Percentiles rank a stretch among this genome's conserved stretches.
Evolutionary conservation across 2,797 vertebrate genomes (phyloP).

Genomic region (Gallinago solitaria): DNA sequence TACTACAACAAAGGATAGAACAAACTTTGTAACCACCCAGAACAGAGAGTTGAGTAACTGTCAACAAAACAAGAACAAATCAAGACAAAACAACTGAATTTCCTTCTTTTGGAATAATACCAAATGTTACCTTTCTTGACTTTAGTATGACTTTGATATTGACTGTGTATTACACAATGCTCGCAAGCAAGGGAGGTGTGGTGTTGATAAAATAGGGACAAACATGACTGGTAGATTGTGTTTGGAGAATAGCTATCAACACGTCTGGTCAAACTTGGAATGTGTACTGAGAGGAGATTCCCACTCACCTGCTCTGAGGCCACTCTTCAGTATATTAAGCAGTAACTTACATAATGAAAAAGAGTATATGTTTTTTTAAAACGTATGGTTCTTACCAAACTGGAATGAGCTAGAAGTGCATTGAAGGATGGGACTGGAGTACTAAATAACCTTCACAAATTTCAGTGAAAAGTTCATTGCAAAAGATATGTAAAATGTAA

Average conservation of each 20-base stretch:
- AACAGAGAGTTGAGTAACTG: neutral
- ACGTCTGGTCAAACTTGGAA: neutral
- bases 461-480: neutral
- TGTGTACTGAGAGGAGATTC: neutral
- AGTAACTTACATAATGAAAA: neutral
- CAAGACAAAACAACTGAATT: neutral
- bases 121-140: neutral
- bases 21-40: neutral
- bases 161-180: neutral
- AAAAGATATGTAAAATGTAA: neutral
- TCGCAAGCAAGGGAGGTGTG: neutral
- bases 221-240: neutral
- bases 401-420: neutral
- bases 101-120: neutral
- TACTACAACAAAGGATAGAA: neutral
- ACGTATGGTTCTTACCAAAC: neutral
- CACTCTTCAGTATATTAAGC: neutral
- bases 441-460: neutral
- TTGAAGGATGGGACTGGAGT: neutral
- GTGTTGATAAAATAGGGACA: neutral
- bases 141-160: neutral
- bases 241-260: neutral
- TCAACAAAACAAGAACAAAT: neutral
- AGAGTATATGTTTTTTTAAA: neutral
- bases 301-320: neutral